Percentiles rank a stretch among this genome's conserved stretches.
These are phyloP conservation scores for Beaufortia kweichowensis DNA, from an alignment of 2,113 vertebrate species.

Conservation along the genomic window DNA sequence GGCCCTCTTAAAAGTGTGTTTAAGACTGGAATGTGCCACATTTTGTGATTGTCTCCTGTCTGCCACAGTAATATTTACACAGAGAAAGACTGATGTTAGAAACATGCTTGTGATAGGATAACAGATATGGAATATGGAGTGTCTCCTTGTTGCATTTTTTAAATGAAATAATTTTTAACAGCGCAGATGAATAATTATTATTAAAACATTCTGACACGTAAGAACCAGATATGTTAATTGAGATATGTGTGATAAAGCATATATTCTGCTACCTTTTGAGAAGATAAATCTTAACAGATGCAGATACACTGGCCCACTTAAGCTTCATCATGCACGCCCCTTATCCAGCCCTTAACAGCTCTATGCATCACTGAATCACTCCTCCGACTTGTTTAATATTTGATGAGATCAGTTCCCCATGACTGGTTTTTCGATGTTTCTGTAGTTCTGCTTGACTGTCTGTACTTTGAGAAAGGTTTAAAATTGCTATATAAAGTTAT, in stretches of 20 bases:
- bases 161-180: neutral
- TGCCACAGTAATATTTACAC: neutral
- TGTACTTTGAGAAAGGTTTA: slow-evolving; percentile 49
- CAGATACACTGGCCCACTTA: slow-evolving; percentile 16
- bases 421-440: slow-evolving; percentile 59
- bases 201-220: neutral
- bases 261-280: neutral
- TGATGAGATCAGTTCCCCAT: slow-evolving; percentile 78
- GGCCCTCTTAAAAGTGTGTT: slow-evolving; percentile 62
- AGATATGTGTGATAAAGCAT: neutral
- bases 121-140: neutral
- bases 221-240: neutral
- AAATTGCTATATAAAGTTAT: slow-evolving; percentile 45
- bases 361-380: slow-evolving; percentile 57
- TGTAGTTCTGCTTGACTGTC: slow-evolving; percentile 23
- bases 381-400: slow-evolving; percentile 74
- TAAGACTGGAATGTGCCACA: slow-evolving; percentile 46
- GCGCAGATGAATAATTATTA: neutral
- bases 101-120: neutral
- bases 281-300: slow-evolving; percentile 20
- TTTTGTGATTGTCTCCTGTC: slow-evolving; percentile 29
- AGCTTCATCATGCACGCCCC: slow-evolving; percentile 10
- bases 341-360: slow-evolving; percentile 51
- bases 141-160: neutral
- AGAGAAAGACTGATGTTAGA: neutral